Conservation (phyloP, 1,140 invertebrate species). For the Cyclina sinensis region DNA sequence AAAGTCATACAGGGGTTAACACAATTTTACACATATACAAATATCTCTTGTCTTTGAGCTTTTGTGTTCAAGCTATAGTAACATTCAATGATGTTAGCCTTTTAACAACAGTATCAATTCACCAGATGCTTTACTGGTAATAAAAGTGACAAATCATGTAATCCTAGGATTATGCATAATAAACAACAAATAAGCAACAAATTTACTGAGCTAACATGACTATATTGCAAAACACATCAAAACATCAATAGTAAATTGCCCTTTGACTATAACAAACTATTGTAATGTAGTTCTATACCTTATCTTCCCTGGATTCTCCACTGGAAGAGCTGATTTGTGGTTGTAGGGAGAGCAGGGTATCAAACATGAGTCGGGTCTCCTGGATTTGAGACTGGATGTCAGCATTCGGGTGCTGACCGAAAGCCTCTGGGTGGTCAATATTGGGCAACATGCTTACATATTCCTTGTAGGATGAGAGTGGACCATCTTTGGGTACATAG, state of each 20-base stretch:
- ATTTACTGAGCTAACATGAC: too few relatives aligned
- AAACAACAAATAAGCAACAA: too few relatives aligned
- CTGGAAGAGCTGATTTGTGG: conserved; percentile 81
- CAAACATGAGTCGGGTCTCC: conserved; percentile 86
- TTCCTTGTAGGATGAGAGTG: conserved; percentile 92
- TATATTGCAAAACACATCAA: not conserved
- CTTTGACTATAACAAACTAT: conserved; percentile 10
- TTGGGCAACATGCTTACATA: conserved; percentile 92
- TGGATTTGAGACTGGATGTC: conserved; percentile 87
- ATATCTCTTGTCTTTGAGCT: too few relatives aligned
- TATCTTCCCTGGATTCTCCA: conserved; percentile 85
- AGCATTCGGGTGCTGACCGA: conserved; percentile 88
- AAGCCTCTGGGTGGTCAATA: conserved; percentile 93
- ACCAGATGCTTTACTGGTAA: too few relatives aligned
- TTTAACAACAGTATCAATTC: too few relatives aligned
- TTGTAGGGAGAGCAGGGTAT: conserved; percentile 86
- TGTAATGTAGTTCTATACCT: conserved; percentile 78
- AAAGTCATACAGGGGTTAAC: too few relatives aligned
- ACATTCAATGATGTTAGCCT: too few relatives aligned
- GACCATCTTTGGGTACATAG: conserved; percentile 94
- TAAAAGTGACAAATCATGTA: too few relatives aligned
- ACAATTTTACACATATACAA: too few relatives aligned
- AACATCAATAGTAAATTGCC: not conserved
- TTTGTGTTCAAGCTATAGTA: too few relatives aligned
- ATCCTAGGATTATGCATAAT: too few relatives aligned